Base-by-base conservation (phyloP, 2,888 invertebrate genomes). In the Formica aserva region DNA sequence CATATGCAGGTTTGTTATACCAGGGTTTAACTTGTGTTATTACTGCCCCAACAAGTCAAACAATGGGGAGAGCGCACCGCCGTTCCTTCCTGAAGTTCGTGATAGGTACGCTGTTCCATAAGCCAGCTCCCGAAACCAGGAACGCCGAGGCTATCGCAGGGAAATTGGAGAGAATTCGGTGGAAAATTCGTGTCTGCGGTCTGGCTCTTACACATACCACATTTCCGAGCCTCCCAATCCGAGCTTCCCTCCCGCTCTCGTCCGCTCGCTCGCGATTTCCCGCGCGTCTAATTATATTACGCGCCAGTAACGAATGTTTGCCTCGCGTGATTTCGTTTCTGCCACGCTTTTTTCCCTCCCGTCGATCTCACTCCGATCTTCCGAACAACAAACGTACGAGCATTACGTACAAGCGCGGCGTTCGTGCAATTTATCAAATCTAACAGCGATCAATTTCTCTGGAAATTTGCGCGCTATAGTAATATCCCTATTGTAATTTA, bases 11-110 rank as follows among this genome's bases (percentile, higher is more conserved):
- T 87, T 89, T 89, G 89, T 90, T 88, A 84, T 85, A 90, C 84
- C 83, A 78, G 74, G 85, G 86, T 88, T 90, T 85, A 86, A 90
- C 86, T 86, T 88, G 86, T 84, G 83, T 89, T 85, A 86, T 90
- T 90, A 89, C 85, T 86, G 85, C 78, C 81, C 86, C 84, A 71
- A 86, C 88, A 89, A 90, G 89, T 90, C 86, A 86, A 90, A 88
- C 85, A 90, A 85, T 83, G 82, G 84, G 82, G 85, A 82, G 71
- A 74, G 77, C 76, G 55, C 72, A 57, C 78, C 69, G 74, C 67
- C 80, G 77, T 69, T 86, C 83, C 83, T 80, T 77, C 75, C 69
- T 81, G 85, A 89, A 89, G 85, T 89, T 84, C 89, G 80, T 57
- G 86, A 84, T 80, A 84, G 90, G 78, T 81, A 77, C 77, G 87